Percentiles rank a stretch among this genome's conserved stretches.
These are phyloP conservation scores for Calliphora vomitoria DNA, from an alignment of 2,888 invertebrate species.

Conservation along the genomic window DNA sequence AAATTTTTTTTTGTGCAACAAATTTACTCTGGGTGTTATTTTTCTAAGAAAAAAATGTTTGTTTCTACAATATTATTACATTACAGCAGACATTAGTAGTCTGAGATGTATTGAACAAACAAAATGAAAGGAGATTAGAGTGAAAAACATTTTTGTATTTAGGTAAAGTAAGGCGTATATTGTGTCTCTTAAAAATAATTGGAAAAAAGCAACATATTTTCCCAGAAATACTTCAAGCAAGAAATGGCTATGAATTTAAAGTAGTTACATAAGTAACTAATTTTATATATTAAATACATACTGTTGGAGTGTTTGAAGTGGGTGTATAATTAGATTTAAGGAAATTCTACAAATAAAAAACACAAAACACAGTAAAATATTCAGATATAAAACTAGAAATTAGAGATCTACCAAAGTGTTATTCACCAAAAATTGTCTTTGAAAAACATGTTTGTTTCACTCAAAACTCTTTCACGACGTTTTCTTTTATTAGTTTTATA, in stretches of 20 bases:
- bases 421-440: too few relatives aligned
- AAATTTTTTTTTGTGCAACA: slow-evolving; percentile 10
- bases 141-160: background rate
- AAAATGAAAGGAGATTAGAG: background rate
- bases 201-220: background rate
- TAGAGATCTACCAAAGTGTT: too few relatives aligned
- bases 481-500: too few relatives aligned
- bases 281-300: too few relatives aligned
- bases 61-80: background rate
- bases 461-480: too few relatives aligned
- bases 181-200: background rate
- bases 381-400: too few relatives aligned
- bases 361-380: too few relatives aligned
- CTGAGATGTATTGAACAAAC: background rate
- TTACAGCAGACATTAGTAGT: background rate
- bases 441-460: too few relatives aligned
- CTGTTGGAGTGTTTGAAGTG: too few relatives aligned
- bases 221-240: background rate
- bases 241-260: background rate
- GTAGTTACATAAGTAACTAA: too few relatives aligned
- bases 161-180: background rate
- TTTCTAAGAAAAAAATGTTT: background rate
- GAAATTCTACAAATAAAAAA: too few relatives aligned
- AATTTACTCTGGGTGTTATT: background rate
- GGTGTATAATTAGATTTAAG: too few relatives aligned